A percentile compares a stretch with the other conserved stretches of the same genome.
These are phyloP conservation scores for Autographa pulchrina DNA, from an alignment of 2,888 invertebrate species.

Conservation along the genomic window DNA sequence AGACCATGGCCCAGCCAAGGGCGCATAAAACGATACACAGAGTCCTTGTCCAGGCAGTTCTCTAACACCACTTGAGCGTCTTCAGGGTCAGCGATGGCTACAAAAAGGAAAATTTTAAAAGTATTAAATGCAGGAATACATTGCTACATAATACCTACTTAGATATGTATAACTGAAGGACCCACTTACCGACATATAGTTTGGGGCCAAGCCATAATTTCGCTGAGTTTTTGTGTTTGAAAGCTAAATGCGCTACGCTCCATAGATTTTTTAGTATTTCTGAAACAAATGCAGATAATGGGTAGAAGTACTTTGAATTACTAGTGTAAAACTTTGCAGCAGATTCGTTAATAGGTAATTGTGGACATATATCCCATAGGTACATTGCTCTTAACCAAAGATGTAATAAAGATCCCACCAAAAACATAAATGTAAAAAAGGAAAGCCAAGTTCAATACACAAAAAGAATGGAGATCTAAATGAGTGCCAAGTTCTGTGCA, in stretches of 20 bases:
- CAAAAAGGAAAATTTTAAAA: constrained; percentile 16
- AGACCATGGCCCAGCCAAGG: constrained; percentile 84
- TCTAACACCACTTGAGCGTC: constrained; percentile 80
- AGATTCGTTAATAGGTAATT: no score
- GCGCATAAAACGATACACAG: constrained; percentile 78
- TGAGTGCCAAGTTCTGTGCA: no score
- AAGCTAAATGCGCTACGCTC: constrained; percentile 69
- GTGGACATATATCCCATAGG: no score
- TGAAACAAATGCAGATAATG: constrained; percentile 59
- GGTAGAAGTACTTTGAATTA: no score
- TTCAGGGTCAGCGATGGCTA: constrained; percentile 77
- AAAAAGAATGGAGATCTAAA: no score
- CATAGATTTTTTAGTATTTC: constrained; percentile 78
- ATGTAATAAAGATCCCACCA: no score
- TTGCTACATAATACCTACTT: no score
- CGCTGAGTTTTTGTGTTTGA: constrained; percentile 69
- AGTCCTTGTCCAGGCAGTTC: constrained; percentile 82
- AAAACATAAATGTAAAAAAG: no score
- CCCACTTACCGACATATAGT: constrained; percentile 77
- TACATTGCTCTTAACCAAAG: no score
- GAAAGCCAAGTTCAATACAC: no score
- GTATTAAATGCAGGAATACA: neutral
- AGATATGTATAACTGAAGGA: no score
- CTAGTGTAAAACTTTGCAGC: no score
- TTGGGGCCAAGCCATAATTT: constrained; percentile 83